A percentile compares a stretch with the other conserved stretches of the same genome.
Evolutionary conservation across 2,113 vertebrate species (phyloP).

Genomic region (human (Homo sapiens)): DNA sequence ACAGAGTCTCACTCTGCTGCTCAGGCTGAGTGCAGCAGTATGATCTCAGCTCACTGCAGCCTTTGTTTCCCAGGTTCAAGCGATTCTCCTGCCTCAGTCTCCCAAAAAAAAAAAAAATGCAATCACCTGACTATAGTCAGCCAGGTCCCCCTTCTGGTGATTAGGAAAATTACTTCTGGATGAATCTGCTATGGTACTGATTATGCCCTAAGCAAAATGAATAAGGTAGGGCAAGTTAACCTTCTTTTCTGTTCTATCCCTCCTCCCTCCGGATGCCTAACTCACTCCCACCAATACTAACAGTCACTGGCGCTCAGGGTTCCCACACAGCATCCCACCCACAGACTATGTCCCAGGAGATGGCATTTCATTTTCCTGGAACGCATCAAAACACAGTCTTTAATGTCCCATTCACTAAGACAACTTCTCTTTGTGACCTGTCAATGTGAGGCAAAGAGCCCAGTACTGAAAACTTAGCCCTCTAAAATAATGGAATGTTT

Average conservation of each 20-base stretch:
- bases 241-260: not conserved
- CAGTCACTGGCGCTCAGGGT: not conserved
- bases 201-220: not conserved
- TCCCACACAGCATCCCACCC: not conserved
- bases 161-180: not conserved
- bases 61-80: too few species aligned
- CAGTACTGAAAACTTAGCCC: not conserved
- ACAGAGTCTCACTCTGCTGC: too few species aligned
- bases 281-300: not conserved
- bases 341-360: not conserved
- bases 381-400: not conserved
- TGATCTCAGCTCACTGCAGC: too few species aligned
- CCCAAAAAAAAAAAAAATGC: not conserved
- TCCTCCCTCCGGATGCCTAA: not conserved
- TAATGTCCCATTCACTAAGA: not conserved
- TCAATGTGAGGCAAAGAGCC: not conserved
- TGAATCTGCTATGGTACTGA: not conserved
- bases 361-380: not conserved
- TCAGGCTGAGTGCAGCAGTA: too few species aligned
- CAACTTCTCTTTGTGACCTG: not conserved
- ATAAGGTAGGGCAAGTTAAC: not conserved
- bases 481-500: not conserved
- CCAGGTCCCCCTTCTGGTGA: constrained; percentile 6
- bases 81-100: too few species aligned
- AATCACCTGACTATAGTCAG: not conserved